Conservation (phyloP, 2,113 vertebrate species). For the Anoplopoma fimbria region DNA sequence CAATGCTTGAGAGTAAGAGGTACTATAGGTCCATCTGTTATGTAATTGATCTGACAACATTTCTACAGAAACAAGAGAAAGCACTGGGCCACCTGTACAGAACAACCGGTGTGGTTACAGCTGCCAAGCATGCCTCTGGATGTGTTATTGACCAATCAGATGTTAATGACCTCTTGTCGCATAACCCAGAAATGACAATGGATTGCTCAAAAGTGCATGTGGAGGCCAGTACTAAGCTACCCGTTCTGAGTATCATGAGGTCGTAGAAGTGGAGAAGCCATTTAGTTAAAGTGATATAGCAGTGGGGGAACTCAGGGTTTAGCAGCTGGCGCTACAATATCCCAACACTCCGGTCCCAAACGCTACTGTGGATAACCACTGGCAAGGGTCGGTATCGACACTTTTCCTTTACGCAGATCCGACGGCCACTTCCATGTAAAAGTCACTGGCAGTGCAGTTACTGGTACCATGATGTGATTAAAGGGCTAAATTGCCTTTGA, state of each 20-base stretch:
- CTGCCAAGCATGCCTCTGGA: neutral
- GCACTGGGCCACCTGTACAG: neutral
- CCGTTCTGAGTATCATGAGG: no score
- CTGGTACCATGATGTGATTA: slow-evolving; percentile 60
- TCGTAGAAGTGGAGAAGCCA: slow-evolving; percentile 34
- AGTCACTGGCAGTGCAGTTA: slow-evolving; percentile 39
- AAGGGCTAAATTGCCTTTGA: slow-evolving; percentile 64
- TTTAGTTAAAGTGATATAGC: slow-evolving; percentile 44
- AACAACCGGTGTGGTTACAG: neutral
- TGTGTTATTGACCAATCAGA: slow-evolving; percentile 20
- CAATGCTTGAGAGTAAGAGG: no score
- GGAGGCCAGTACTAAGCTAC: no score
- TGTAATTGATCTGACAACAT: neutral
- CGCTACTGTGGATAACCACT: slow-evolving; percentile 35
- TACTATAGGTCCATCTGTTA: neutral
- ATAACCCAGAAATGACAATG: no score
- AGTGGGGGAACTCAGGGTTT: slow-evolving; percentile 45
- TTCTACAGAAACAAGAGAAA: neutral
- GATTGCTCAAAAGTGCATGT: no score
- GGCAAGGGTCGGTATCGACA: slow-evolving; percentile 12
- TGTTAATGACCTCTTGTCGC: no score
- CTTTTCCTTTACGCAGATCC: slow-evolving; percentile 42
- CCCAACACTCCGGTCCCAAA: slow-evolving; percentile 34
- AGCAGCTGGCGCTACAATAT: slow-evolving; percentile 36
- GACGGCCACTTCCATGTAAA: slow-evolving; percentile 45